Conservation (phyloP, 2,888 invertebrate genomes). For the Caprella mutica region DNA sequence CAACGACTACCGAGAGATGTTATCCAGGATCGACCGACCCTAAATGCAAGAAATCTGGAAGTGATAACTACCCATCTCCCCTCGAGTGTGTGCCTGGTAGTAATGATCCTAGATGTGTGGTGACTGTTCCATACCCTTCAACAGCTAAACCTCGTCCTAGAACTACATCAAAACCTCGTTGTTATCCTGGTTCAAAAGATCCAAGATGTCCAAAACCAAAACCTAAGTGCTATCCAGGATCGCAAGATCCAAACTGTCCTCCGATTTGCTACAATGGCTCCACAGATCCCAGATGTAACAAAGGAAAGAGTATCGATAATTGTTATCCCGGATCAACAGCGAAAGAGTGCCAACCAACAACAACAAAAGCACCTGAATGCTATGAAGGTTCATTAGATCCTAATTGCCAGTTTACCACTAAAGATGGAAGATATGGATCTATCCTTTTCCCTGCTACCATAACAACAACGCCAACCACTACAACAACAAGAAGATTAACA, state of each 20-base stretch:
- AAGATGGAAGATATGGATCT: slow-evolving; percentile 6
- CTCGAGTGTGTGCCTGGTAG: slow-evolving; percentile 15
- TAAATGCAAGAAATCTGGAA: slow-evolving; percentile 4
- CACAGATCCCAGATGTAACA: slow-evolving; percentile 14
- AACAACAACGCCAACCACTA: slow-evolving; percentile 1
- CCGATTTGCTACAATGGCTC: slow-evolving; percentile 16
- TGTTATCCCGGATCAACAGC: slow-evolving; percentile 18
- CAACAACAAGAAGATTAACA: background rate
- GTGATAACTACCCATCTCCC: too few species aligned
- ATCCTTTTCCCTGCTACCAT: slow-evolving; percentile 12
- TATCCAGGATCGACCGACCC: background rate
- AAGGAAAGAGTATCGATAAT: background rate
- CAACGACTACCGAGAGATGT: slow-evolving; percentile 12
- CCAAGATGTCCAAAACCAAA: slow-evolving; percentile 14
- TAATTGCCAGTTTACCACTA: slow-evolving; percentile 8
- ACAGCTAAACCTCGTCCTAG: background rate
- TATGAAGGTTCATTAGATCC: slow-evolving; percentile 12
- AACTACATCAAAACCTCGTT: slow-evolving; percentile 13
- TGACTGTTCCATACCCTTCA: background rate
- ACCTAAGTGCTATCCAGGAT: slow-evolving; percentile 17
- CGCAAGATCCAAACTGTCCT: slow-evolving; percentile 18
- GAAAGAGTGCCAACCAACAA: slow-evolving; percentile 4
- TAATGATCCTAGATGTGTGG: slow-evolving; percentile 4
- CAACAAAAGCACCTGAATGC: slow-evolving; percentile 9
- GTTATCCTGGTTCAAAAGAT: slow-evolving; percentile 18